Base-by-base conservation (phyloP, 1,140 invertebrate species). In the Plodia interpunctella region DNA sequence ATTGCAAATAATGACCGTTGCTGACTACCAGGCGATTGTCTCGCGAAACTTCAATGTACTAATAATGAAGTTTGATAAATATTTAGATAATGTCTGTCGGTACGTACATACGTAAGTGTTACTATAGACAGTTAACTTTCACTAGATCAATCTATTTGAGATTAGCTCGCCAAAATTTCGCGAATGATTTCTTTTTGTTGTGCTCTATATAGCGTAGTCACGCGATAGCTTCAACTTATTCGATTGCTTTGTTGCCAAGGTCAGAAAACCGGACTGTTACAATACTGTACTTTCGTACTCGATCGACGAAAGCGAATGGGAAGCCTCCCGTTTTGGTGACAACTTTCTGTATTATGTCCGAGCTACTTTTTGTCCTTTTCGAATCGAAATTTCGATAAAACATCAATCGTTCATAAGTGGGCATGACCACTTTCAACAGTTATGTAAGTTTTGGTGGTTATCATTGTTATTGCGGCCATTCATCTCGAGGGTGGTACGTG, bases 301-400 rank as follows among this genome's bases (percentile, higher is more conserved):
- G 72, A 72, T 76, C 64, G 63, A 71, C 65, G 78, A 83, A 87
- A 87, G 80, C 80, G 80, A 86, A 80, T 74, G 66, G 59, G 60
- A 62, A 54, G 70, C 60, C 76, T 76, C 76, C 74, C 65, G 70
- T 74, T 76, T 79, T 70, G 78, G 74, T 62, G 71, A 77, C 76
- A 83, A 80, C 76, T 84, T 87, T 84, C 80, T 75, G 76, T 72
- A 70, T 44, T 72, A 76, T 68, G 66, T 65, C 58, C 81, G 66
- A 75, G 80, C 80, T 62, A 80, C 78, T 86, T 86, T 83, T 83
- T 87, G 68, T 79, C 72, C 74, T 79, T 80, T 83, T 76, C 74
- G 68, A 83, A 82, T 76, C 68, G 69, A 69, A 78, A 74, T 78
- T 68, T 76, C 72, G 72, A 78, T 76, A 75, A 67, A 80, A 60